Evolutionary conservation across 23 tunicate species (phyloP).

Genomic region (Trididemnum nubilum): DNA sequence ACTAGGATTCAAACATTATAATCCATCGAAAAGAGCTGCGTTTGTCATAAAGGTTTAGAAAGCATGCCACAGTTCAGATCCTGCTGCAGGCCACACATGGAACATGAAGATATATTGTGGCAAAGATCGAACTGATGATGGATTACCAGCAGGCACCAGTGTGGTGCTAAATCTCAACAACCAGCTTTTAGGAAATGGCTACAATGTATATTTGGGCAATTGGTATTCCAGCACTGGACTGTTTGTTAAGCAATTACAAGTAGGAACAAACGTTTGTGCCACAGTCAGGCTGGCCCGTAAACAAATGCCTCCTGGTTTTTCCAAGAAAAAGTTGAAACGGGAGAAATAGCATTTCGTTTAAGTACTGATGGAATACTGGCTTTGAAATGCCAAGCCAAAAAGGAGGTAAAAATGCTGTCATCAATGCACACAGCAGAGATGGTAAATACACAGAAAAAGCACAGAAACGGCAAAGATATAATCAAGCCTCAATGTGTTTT

Average conservation of each 20-base stretch:
- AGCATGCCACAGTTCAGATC: slow-evolving; percentile 23
- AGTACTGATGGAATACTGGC: slow-evolving; percentile 16
- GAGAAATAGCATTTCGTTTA: slow-evolving; percentile 12
- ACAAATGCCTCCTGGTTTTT: background rate
- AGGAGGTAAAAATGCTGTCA: slow-evolving; percentile 16
- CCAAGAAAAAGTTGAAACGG: background rate
- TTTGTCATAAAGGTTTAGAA: slow-evolving; percentile 19
- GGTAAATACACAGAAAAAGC: slow-evolving; percentile 1
- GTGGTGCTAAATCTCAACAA: slow-evolving; percentile 29
- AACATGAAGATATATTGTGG: slow-evolving; percentile 15
- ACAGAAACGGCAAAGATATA: slow-evolving; percentile 15
- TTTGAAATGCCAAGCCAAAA: slow-evolving; percentile 16
- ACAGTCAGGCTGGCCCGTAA: slow-evolving; percentile 12
- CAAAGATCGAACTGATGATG: slow-evolving; percentile 12
- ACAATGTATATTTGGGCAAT: slow-evolving; percentile 8
- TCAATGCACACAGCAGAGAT: slow-evolving; percentile 21
- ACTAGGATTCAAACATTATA: slow-evolving; percentile 8
- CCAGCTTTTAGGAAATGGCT: slow-evolving; percentile 12
- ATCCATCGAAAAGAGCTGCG: slow-evolving; percentile 18
- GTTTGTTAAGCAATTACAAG: slow-evolving; percentile 8
- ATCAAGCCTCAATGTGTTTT: slow-evolving; percentile 17
- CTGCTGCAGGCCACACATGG: slow-evolving; percentile 17
- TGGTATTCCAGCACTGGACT: slow-evolving; percentile 14
- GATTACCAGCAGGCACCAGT: slow-evolving; percentile 2
- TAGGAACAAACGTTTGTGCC: slow-evolving; percentile 21